Evolutionary conservation across 1,140 invertebrate species (phyloP).

Genomic region (Psilanteris sp.): DNA sequence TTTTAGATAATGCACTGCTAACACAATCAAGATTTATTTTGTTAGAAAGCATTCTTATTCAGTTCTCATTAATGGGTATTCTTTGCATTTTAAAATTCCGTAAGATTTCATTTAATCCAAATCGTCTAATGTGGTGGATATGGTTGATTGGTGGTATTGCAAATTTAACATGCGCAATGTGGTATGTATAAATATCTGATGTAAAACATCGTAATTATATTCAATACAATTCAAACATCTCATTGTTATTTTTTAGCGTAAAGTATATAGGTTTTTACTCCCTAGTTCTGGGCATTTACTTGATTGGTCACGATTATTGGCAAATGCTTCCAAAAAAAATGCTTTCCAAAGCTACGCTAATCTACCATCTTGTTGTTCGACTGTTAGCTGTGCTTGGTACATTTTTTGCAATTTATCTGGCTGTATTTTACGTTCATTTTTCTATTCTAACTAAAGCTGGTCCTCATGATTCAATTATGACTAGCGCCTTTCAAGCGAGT

Average conservation of each 20-base stretch:
- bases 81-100: slow-evolving; percentile 89
- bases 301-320: slow-evolving; percentile 91
- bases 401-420: slow-evolving; percentile 87
- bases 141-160: slow-evolving; percentile 83
- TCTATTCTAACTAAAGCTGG: slow-evolving; percentile 92
- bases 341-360: slow-evolving; percentile 80
- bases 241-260: slow-evolving; percentile 84
- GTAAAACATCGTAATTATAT: too few species aligned
- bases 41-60: slow-evolving; percentile 95
- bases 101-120: slow-evolving; percentile 81
- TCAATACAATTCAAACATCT: too few species aligned
- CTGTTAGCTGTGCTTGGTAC: slow-evolving; percentile 83
- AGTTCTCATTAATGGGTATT: slow-evolving; percentile 91
- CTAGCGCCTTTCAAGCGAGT: slow-evolving; percentile 97
- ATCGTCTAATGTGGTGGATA: slow-evolving; percentile 84
- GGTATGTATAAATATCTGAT: slow-evolving; percentile 81
- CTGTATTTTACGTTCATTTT: slow-evolving; percentile 93
- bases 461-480: slow-evolving; percentile 97
- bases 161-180: slow-evolving; percentile 83
- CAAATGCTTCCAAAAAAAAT: slow-evolving; percentile 82
- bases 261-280: slow-evolving; percentile 96
- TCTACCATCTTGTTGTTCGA: slow-evolving; percentile 82
- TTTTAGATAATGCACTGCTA: slow-evolving; percentile 94
- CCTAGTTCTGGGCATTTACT: slow-evolving; percentile 84
- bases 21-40: slow-evolving; percentile 96